Percentiles rank a stretch among this genome's conserved stretches.
Conservation (phyloP, 2,797 vertebrate genomes). For the Coranthus polyacanthus region DNA sequence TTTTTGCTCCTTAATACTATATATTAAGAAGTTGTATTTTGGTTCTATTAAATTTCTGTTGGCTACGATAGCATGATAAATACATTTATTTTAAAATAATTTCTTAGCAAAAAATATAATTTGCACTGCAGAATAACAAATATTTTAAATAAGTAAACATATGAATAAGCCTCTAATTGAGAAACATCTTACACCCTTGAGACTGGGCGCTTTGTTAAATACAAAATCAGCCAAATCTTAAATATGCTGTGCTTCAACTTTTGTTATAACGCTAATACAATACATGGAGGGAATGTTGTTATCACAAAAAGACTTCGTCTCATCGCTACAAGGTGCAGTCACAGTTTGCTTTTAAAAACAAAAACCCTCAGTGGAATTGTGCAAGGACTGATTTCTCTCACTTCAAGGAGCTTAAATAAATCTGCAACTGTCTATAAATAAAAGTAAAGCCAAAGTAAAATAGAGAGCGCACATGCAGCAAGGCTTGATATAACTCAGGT, state of each 20-base stretch:
- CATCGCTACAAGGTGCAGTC: conserved; percentile 61
- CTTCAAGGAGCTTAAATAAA: conserved; percentile 77
- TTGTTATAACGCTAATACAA: conserved; percentile 40
- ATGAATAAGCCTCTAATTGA: conserved; percentile 3
- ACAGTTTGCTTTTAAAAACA: conserved; percentile 66
- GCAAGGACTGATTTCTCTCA: conserved; percentile 55
- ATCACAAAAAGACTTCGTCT: conserved; percentile 51
- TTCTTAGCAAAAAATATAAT: conserved; percentile 23
- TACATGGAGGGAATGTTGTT: conserved; percentile 64
- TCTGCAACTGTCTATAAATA: conserved; percentile 66
- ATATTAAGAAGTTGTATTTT: conserved; percentile 8
- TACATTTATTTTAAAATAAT: conserved; percentile 25
- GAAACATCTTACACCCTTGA: neutral
- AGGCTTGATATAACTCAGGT: conserved; percentile 83
- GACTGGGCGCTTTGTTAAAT: conserved; percentile 11
- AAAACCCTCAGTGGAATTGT: conserved; percentile 69
- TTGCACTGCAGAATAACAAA: too few relatives aligned
- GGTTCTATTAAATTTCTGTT: neutral
- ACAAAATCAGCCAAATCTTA: conserved; percentile 20
- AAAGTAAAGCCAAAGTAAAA: conserved; percentile 69
- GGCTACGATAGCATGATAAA: neutral
- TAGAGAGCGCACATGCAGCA: conserved; percentile 65
- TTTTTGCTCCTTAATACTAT: neutral
- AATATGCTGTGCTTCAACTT: conserved; percentile 46
- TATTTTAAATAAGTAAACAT: too few relatives aligned